Conservation (phyloP, 2,113 vertebrate species). For the Panthera tigris region DNA sequence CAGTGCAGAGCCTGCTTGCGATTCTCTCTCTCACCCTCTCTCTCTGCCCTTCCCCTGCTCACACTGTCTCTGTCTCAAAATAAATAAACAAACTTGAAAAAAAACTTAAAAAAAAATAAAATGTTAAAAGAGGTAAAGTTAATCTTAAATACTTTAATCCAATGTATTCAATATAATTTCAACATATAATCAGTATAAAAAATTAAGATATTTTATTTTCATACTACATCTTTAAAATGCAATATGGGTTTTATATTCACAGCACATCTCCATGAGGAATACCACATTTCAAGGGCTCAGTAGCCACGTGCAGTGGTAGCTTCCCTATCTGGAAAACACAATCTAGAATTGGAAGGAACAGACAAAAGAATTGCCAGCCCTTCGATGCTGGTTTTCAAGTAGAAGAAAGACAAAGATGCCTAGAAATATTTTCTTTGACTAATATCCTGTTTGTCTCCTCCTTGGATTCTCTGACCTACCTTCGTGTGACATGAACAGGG, state of each 20-base stretch:
- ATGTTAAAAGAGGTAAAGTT: not conserved
- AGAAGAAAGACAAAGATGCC: not conserved
- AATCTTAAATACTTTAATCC: not conserved
- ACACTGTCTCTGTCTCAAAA: too few relatives aligned
- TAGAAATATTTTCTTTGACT: slow-evolving; percentile 15
- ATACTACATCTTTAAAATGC: slow-evolving; percentile 2
- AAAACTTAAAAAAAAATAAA: not conserved
- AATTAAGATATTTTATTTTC: not conserved
- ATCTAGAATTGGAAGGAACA: not conserved
- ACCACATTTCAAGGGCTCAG: not conserved
- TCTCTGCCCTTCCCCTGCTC: too few relatives aligned
- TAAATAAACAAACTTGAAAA: too few relatives aligned
- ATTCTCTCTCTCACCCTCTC: too few relatives aligned
- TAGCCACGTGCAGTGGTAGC: not conserved
- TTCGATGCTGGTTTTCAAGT: not conserved
- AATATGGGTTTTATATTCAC: not conserved
- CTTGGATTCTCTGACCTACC: not conserved
- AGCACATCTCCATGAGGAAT: not conserved
- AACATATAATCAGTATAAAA: not conserved
- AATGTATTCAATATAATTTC: not conserved
- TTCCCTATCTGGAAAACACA: not conserved
- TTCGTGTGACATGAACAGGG: not conserved
- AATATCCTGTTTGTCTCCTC: not conserved
- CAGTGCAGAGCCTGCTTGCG: too few relatives aligned
- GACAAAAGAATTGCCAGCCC: not conserved